Base-by-base conservation (phyloP, 2,888 invertebrate species). In the Troides aeacus region DNA sequence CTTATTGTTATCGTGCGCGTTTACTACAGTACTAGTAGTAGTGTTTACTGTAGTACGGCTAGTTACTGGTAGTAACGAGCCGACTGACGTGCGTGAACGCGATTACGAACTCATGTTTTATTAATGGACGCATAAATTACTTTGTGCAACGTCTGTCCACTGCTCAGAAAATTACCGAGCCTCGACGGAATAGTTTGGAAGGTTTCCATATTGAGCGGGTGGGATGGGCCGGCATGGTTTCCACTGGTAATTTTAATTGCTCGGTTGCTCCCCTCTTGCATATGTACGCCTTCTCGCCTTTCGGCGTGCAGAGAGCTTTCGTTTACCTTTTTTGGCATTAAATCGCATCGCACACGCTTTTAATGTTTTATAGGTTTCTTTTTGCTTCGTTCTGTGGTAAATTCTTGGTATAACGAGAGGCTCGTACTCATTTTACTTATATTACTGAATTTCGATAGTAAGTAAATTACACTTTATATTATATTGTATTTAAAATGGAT, bases 41-140 rank as follows among this genome's bases (percentile, higher is more conserved):
- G 30, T 30, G 3, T 30, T 30, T 30, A 30, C 30, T 30, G 5
- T 30, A 30, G 30, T 30, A 30, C 30, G 30, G 30, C 3, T 30
- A 30, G 3, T 30, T 30, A 30, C 30, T 3, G 39, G 39, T 10
- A 39, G 39, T 39, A 69, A 64, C 65, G 66, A 63, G 68, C 68
- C 64, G 57, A 66, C 72, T 71, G 64, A 74, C 74, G 77, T 76
- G 76, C 77, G 77, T 77, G 81, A 76, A 76, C 78, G 77, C 77
- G 79, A 81, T 83, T 79, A 81, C 82, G 80, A 79, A 79, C 78
- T 84, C 86, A 87, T 88, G 87, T 87, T 86, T 86, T 86, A 87
- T 85, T 86, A 85, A 88, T 86, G 83, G 77, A 72, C 79, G 85
- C 83, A 86, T 88, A 84, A 81, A 86, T 86, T 86, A 86, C 81